A percentile compares a stretch with the other conserved stretches of the same genome.
Evolutionary conservation across 2,888 invertebrate genomes (phyloP).

Genomic region (Amiota mariae): DNA sequence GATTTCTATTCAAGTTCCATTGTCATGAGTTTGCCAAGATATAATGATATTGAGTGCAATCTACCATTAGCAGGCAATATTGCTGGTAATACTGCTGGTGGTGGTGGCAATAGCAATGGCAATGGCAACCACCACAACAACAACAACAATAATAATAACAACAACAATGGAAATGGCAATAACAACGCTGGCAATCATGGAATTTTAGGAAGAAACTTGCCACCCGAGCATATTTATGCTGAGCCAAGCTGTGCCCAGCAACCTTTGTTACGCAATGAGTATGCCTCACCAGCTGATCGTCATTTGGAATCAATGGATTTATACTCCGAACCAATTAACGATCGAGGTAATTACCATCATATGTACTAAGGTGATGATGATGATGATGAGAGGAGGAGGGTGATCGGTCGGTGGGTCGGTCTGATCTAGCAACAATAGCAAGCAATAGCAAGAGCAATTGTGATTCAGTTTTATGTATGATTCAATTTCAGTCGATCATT

Average conservation of each 20-base stretch:
- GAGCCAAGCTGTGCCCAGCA: constrained; percentile 66
- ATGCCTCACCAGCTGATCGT: constrained; percentile 65
- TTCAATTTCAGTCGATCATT: too few species aligned
- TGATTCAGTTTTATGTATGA: too few species aligned
- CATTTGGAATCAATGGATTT: constrained; percentile 56
- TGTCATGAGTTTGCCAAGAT: constrained; percentile 30
- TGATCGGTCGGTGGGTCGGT: too few species aligned
- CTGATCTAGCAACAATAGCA: too few species aligned
- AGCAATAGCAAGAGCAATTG: too few species aligned
- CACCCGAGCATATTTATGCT: constrained; percentile 68
- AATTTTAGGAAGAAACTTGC: constrained; percentile 24
- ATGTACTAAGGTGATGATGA: constrained; percentile 11
- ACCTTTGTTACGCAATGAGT: constrained; percentile 65
- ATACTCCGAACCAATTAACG: constrained; percentile 69
- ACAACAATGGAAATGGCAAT: neutral
- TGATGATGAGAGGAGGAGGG: neutral
- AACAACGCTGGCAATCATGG: constrained; percentile 5
- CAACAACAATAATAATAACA: neutral
- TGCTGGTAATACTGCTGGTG: neutral
- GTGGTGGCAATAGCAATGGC: neutral
- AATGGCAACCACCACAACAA: too few species aligned
- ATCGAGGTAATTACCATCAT: constrained; percentile 62
- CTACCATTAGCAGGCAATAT: neutral
- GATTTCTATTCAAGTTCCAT: constrained; percentile 46
- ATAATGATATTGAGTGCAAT: neutral